Evolutionary conservation across 2,888 invertebrate species (phyloP).

Genomic region (Dicyrtomina minuta): DNA sequence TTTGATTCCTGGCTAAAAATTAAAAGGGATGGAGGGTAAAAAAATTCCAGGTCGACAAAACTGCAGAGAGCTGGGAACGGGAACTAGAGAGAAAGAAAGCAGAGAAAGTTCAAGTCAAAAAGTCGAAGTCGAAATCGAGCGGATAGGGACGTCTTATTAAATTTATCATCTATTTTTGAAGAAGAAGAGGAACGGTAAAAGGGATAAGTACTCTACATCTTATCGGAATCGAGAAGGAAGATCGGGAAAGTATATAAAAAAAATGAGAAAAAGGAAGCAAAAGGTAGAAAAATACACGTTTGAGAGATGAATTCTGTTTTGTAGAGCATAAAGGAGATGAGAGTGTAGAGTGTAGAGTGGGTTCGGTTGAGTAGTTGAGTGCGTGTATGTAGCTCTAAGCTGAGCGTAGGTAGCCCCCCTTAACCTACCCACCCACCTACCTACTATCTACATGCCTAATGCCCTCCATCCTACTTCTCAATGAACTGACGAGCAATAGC

Average conservation of each 20-base stretch:
- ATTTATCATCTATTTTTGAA: slow-evolving; percentile 28
- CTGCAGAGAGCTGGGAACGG: no score
- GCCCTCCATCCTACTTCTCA: no score
- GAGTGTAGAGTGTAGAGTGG: neutral
- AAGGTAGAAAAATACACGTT: neutral
- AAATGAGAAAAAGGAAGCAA: neutral
- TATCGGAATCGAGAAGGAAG: neutral
- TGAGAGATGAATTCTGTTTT: neutral
- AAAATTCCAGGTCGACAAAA: no score
- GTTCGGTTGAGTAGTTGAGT: no score
- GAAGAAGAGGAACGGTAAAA: neutral
- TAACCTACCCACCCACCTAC: no score
- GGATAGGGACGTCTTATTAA: slow-evolving; percentile 19
- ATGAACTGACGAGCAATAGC: no score
- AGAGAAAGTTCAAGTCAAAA: neutral
- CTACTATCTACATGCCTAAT: no score
- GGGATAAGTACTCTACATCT: neutral
- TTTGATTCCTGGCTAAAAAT: neutral
- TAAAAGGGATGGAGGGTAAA: no score
- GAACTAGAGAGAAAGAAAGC: neutral
- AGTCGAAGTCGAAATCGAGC: no score
- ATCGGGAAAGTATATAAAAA: neutral
- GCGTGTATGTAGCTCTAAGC: no score
- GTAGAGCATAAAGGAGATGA: neutral
- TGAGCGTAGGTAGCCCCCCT: no score